Base-by-base conservation (phyloP, 2,113 vertebrate genomes). In the Brachyistius frenatus region DNA sequence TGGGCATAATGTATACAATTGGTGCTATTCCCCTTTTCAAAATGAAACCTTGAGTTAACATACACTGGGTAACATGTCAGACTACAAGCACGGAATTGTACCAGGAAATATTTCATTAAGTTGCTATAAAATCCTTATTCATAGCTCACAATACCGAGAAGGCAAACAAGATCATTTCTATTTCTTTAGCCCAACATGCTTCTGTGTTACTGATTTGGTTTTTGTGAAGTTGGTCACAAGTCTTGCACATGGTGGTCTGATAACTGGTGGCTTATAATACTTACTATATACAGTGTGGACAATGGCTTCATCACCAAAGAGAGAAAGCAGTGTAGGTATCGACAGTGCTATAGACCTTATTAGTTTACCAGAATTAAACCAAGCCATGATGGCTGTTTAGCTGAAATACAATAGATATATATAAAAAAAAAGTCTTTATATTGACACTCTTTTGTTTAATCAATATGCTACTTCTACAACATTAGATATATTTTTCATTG, bases 271-370 rank as follows among this genome's bases (percentile, higher is more conserved):
- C 56, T 78, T 85, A 31, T 14, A 61, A 53, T 65, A 81, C 73
- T 83, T 66, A 55, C 23, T 57, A 55, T 52, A 37, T 66, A 66
- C 46, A 50, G 33, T 86, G 66, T 78, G 64, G 67, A 54, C 70
- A 66, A 75, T 79, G 81, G 36, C 74, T 23, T 87, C 11, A 83
- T 76, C 78, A 86, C 65, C 30, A 63, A 73, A 60, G 78, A 83
- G 76, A 89, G 86, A 89, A 90, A 87, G 81, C 88, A 84, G 79
- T 80, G 47, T 57, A 54, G 33, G 2, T 55, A 23, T 49, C 56
- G 16, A 66, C 30, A 37, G 50, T 16, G 14, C n/a, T 52, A 5
- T 10, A 60, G 31, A 10, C 30, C 35, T 53, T 16, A 53, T 49
- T 3, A 37, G 8, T n/a, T 62, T 39, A n/a, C 2, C 5, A 13